These are phyloP conservation scores for Eidolon dupreanum DNA, from an alignment of 2,797 vertebrate species.

Conservation along the genomic window DNA sequence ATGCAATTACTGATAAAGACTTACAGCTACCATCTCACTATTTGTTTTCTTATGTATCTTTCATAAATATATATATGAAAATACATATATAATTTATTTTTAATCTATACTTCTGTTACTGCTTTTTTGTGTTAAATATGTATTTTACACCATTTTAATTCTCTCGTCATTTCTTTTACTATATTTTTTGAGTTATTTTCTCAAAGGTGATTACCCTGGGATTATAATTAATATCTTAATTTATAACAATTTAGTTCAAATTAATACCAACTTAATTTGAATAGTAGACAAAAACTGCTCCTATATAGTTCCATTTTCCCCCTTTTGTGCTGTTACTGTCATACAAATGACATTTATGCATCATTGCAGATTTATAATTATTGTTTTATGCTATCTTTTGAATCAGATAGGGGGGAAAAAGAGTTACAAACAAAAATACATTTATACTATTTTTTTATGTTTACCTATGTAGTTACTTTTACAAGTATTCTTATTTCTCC, in stretches of 20 bases:
- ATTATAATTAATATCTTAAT: not conserved
- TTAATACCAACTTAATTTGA: not conserved
- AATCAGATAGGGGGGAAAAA: not conserved
- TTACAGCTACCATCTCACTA: not conserved
- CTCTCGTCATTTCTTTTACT: not conserved
- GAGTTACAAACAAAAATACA: not conserved
- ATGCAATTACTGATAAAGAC: not conserved
- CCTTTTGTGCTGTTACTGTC: not conserved
- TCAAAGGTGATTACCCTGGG: not conserved
- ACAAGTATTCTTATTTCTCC: not conserved
- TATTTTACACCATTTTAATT: not conserved
- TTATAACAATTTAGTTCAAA: not conserved
- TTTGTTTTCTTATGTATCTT: not conserved
- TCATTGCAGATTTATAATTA: not conserved
- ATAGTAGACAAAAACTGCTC: not conserved
- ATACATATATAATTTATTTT: not conserved
- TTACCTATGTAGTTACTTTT: not conserved
- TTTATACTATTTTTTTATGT: not conserved
- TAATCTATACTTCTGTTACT: not conserved
- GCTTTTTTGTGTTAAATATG: not conserved
- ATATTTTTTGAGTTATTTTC: not conserved
- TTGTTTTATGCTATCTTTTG: not conserved
- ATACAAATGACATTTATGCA: not conserved
- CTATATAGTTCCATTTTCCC: not conserved
- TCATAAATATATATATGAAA: no score